phyloP scores from a whole-genome alignment of 1,140 invertebrate genomes.

The Leptinotarsa texana region DNA sequence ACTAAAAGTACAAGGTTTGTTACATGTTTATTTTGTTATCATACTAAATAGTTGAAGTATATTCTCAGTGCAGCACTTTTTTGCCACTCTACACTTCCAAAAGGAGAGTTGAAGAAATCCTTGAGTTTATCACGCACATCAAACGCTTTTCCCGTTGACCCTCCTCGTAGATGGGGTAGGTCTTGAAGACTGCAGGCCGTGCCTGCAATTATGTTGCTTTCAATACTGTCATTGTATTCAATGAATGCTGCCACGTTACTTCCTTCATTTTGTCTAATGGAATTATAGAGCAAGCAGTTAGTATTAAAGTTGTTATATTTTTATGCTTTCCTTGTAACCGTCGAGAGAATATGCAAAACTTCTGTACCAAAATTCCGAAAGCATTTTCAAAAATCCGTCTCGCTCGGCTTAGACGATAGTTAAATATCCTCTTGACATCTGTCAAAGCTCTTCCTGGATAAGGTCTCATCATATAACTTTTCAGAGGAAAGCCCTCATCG shows the following conservation, averaged over 20 bases:
- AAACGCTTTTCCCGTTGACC: neutral
- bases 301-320: neutral
- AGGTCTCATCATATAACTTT: constrained; percentile 53
- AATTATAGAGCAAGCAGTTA: neutral
- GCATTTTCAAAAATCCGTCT: constrained; percentile 52
- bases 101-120: neutral
- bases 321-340: neutral
- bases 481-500: constrained; percentile 57
- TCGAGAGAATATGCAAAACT: neutral
- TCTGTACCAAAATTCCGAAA: neutral
- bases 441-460: constrained; percentile 46
- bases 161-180: neutral
- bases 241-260: constrained; percentile 55
- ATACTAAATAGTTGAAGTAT: neutral
- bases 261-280: constrained; percentile 41
- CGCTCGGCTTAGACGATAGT: constrained; percentile 8
- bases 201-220: neutral
- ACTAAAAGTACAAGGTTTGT: neutral
- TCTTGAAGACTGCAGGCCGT: neutral
- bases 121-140: neutral
- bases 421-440: constrained; percentile 44
- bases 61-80: neutral
- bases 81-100: constrained; percentile 13
- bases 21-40: neutral
- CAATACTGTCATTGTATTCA: constrained; percentile 42